Base-by-base conservation (phyloP, 2,888 invertebrate genomes). In the Leptopilina syphax region DNA sequence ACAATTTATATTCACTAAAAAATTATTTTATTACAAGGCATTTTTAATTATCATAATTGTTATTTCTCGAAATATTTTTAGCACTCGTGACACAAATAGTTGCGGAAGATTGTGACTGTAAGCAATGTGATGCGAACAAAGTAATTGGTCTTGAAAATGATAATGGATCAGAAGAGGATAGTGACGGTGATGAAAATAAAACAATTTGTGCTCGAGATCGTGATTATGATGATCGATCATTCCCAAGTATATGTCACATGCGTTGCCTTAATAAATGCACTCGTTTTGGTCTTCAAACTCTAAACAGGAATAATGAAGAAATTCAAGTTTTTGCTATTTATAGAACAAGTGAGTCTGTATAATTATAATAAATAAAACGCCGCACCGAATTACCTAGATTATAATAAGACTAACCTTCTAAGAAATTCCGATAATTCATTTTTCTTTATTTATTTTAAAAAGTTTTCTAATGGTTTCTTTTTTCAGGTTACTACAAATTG, bases 201-300 rank as follows among this genome's bases (percentile, higher is more conserved):
- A 87, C 86, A 57, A 90, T 91, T 81, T 91, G 91, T 83, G 91
- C 91, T n/a, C 84, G 89, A 24, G 87, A 88, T 87, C 88, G 89
- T 3, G 87, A 90, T 77, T 82, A 81, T 77, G 84, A 86, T 50
- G 89, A 91, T 84, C 87, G 87, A 79, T 86, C 87, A 6, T 91
- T 91, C 76, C 83, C 87, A 8, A 91, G 88, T 80, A 83, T 90
- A 50, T 91, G 91, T 84, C 89, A 91, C 80, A 91, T 91, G 91
- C 84, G 86, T 27, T 91, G 91, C 83, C 82, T 86, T 81, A 91
- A 91, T 83, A 83, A 84, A n/a, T 91, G 91, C 81, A 86, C 89
- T 47, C 85, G 81, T 77, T 88, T 86, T 80, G 86, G 86, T 5
- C 24, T 84, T 9, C 79, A 82, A 65, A 82, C 83, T 73, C 82